Evolutionary conservation across 2,888 invertebrate species (phyloP).

Genomic region (Euzetes globulus): DNA sequence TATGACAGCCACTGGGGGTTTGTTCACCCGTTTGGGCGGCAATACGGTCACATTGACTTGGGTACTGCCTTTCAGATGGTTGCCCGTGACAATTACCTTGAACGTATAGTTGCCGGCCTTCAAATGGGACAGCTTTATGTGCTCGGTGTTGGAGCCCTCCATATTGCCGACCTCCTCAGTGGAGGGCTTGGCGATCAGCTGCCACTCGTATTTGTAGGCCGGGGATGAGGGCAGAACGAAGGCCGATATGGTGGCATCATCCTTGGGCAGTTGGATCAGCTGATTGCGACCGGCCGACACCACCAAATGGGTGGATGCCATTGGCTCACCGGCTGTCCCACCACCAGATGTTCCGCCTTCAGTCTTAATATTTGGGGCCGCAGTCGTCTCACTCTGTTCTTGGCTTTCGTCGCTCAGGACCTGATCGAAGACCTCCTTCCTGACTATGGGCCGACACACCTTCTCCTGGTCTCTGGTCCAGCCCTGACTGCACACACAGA

Average conservation of each 20-base stretch:
- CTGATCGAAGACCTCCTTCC: not conserved
- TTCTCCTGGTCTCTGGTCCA: slow-evolving; percentile 52
- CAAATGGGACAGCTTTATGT: slow-evolving; percentile 57
- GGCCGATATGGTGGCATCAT: slow-evolving; percentile 73
- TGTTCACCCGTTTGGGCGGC: slow-evolving; percentile 69
- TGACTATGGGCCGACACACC: slow-evolving; percentile 41
- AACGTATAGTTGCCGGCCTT: slow-evolving; percentile 74
- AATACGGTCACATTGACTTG: slow-evolving; percentile 82
- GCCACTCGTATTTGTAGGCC: slow-evolving; percentile 77
- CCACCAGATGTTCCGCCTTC: slow-evolving; percentile 40
- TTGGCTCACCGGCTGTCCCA: slow-evolving; percentile 46
- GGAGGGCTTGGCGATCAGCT: slow-evolving; percentile 71
- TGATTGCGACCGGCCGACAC: slow-evolving; percentile 48
- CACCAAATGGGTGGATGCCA: slow-evolving; percentile 42
- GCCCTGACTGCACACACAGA: slow-evolving; percentile 64
- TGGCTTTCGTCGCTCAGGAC: too few species aligned
- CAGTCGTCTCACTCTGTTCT: not conserved
- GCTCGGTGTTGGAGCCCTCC: slow-evolving; percentile 69
- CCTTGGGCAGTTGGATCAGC: slow-evolving; percentile 66
- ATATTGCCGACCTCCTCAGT: slow-evolving; percentile 65
- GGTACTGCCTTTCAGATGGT: slow-evolving; percentile 49
- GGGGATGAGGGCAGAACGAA: slow-evolving; percentile 60
- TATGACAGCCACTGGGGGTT: slow-evolving; percentile 72
- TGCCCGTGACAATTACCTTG: slow-evolving; percentile 67
- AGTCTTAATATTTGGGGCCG: not conserved